phyloP scores from a whole-genome alignment of 2,797 vertebrate genomes.

The Lutjanus campechanus region DNA sequence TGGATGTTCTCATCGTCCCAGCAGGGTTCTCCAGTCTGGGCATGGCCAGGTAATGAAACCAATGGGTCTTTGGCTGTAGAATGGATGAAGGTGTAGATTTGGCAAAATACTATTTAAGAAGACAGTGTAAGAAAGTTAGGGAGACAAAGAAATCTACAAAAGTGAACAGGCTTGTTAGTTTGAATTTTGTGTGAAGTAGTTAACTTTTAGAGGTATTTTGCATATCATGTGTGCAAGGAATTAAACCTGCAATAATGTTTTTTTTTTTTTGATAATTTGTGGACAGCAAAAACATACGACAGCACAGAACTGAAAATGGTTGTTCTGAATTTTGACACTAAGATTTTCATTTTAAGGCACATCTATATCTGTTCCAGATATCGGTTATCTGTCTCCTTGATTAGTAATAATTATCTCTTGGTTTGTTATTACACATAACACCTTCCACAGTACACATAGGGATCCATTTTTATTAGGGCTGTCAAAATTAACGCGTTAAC shows the following conservation, averaged over 20 bases:
- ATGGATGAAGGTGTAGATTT: neutral
- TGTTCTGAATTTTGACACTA: too few relatives aligned
- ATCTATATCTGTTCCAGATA: too few relatives aligned
- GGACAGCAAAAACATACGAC: too few relatives aligned
- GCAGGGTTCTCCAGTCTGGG: constrained; percentile 95
- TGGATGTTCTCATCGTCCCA: constrained; percentile 95
- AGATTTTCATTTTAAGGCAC: too few relatives aligned
- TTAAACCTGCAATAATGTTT: neutral
- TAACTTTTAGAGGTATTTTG: neutral
- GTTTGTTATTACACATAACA: neutral
- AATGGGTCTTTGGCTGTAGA: constrained; percentile 1
- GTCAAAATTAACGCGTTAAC: too few relatives aligned
- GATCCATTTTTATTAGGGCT: neutral
- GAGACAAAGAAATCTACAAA: neutral
- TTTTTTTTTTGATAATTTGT: too few relatives aligned
- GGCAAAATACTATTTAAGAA: neutral
- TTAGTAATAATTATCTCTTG: neutral
- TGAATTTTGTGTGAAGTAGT: neutral
- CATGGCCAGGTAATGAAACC: constrained; percentile 92
- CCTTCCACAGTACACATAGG: neutral
- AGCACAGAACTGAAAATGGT: too few relatives aligned
- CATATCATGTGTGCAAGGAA: neutral
- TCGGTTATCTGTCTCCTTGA: too few relatives aligned
- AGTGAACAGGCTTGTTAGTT: neutral
- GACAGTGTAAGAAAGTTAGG: neutral